phyloP scores from a whole-genome alignment of 2,888 invertebrate species.

The Microlaimidae sp. region DNA sequence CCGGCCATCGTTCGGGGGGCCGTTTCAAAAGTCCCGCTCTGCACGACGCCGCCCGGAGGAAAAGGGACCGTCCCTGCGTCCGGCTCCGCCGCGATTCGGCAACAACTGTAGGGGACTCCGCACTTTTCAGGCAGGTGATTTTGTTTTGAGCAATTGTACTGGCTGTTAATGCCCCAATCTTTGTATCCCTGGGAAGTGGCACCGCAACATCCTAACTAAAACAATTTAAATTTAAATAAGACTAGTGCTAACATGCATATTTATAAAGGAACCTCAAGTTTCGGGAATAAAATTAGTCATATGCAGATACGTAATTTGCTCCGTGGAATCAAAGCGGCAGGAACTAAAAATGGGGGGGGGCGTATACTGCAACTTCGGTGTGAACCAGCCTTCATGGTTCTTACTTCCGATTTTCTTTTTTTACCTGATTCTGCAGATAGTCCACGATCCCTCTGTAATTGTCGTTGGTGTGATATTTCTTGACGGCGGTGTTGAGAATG shows the following conservation, averaged over 20 bases:
- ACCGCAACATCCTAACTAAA: constrained; percentile 40
- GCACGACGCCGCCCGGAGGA: background rate
- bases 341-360: too few relatives aligned
- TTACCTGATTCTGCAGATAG: constrained; percentile 31
- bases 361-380: too few relatives aligned
- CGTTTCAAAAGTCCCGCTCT: too few relatives aligned
- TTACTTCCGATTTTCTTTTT: too few relatives aligned
- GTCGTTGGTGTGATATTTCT: constrained; percentile 29
- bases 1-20: background rate
- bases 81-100: constrained; percentile 21
- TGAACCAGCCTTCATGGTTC: too few relatives aligned
- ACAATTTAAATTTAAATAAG: constrained; percentile 12
- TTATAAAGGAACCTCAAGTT: too few relatives aligned
- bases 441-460: constrained; percentile 34
- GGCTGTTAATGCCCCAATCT: constrained; percentile 39
- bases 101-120: constrained; percentile 41
- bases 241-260: background rate
- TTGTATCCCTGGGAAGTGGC: constrained; percentile 36
- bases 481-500: constrained; percentile 26
- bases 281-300: too few relatives aligned
- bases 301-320: too few relatives aligned
- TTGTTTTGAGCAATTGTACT: constrained; percentile 37
- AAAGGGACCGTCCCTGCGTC: too few relatives aligned
- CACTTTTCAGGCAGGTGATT: constrained; percentile 37
- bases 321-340: too few relatives aligned